These are phyloP conservation scores for Proterorhinus semilunaris DNA, from an alignment of 2,113 vertebrate species.

Conservation along the genomic window DNA sequence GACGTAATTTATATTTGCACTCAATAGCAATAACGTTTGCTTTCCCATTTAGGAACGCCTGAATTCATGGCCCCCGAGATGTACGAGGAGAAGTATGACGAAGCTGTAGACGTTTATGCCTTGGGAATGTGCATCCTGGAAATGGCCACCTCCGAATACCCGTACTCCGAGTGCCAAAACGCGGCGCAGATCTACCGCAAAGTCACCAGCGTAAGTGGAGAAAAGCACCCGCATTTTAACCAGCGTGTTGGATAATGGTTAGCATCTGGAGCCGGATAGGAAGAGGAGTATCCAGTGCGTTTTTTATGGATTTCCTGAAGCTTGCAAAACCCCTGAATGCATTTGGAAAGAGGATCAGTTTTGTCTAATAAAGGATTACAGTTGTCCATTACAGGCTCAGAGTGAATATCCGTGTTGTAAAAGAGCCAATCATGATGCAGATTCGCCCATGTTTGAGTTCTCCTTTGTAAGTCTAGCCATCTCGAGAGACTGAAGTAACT, in stretches of 20 bases:
- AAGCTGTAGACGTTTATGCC: slow-evolving; percentile 95
- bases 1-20: neutral
- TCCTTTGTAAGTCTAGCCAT: slow-evolving; percentile 26
- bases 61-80: slow-evolving; percentile 99
- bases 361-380: slow-evolving; percentile 37
- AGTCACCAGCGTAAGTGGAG: slow-evolving; percentile 90
- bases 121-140: slow-evolving; percentile 99
- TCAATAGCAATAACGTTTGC: neutral
- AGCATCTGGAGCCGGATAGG: slow-evolving; percentile 35
- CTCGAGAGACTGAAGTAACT: neutral
- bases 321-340: slow-evolving; percentile 17
- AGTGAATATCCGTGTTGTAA: neutral
- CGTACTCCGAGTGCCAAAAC: slow-evolving; percentile 97
- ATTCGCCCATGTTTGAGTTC: slow-evolving; percentile 2
- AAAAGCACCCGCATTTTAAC: neutral
- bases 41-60: slow-evolving; percentile 83
- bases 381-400: slow-evolving; percentile 29
- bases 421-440: slow-evolving; percentile 21
- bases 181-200: slow-evolving; percentile 98
- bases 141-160: slow-evolving; percentile 97
- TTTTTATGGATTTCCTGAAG: slow-evolving; percentile 19
- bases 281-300: slow-evolving; percentile 2
- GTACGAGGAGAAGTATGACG: slow-evolving; percentile 98
- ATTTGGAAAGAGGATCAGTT: neutral
- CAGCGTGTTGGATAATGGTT: slow-evolving; percentile 36